Percentiles rank a stretch among this genome's conserved stretches.
phyloP scores from a whole-genome alignment of 1,140 invertebrate genomes.

The Nephotettix cincticeps region DNA sequence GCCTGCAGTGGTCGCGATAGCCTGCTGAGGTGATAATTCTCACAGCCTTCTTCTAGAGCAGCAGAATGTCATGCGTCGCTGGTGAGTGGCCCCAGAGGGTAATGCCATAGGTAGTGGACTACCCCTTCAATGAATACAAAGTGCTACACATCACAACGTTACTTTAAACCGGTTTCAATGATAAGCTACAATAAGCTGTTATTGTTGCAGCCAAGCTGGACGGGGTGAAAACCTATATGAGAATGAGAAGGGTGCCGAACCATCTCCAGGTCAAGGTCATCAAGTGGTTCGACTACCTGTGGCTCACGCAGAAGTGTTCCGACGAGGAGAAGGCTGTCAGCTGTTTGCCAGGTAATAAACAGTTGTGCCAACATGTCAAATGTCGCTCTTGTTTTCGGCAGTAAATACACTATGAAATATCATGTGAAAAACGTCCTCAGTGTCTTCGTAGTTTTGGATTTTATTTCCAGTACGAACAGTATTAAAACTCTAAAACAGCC shows the following conservation, averaged over 20 bases:
- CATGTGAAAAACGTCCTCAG: background rate
- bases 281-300: constrained; percentile 99
- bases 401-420: background rate
- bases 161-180: too few species aligned
- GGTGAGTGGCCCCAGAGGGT: too few species aligned
- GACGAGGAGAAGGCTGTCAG: constrained; percentile 95
- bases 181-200: background rate
- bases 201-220: constrained; percentile 89
- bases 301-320: constrained; percentile 97
- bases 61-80: too few species aligned
- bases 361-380: too few species aligned
- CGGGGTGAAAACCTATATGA: constrained; percentile 98
- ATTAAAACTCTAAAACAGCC: too few species aligned
- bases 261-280: constrained; percentile 97
- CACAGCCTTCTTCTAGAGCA: too few species aligned
- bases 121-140: too few species aligned
- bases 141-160: too few species aligned
- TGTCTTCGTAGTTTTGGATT: constrained; percentile 7
- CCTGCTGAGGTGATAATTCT: too few species aligned
- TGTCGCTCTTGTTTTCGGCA: constrained; percentile 32
- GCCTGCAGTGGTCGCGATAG: too few species aligned
- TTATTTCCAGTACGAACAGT: too few species aligned
- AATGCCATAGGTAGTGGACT: too few species aligned
- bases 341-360: constrained; percentile 72
- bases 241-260: constrained; percentile 90